Base-by-base conservation (phyloP, 2,113 vertebrate species). In the Cyanoderma ruficeps region DNA sequence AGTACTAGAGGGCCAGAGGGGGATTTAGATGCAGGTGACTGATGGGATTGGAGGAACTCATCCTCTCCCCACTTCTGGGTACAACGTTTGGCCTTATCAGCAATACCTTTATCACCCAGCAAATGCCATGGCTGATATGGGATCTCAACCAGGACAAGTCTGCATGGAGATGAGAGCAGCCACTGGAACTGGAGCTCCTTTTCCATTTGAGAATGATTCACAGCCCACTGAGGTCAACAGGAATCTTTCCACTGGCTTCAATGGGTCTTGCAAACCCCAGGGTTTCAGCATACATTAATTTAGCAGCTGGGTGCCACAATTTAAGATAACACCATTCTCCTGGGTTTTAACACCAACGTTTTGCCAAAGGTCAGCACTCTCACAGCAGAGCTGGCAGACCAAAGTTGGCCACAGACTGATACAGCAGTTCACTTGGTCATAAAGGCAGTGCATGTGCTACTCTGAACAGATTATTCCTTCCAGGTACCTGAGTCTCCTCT, bases 241-340 rank as follows among this genome's bases (percentile, higher is more conserved):
- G 60, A 96, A 87, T 91, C 81, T 84, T 93, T 84, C 71, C 77
- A 67, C 33, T 55, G 79, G 49, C 31, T 77, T 94, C 64, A 56
- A 28, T 35, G 53, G 63, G 77, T 44, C 80, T 86, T 90, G 83
- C 72, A 92, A 74, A 70, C n/a, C n/a, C 37, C n/a, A n/a, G 55
- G 59, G 31, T 86, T 89, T 87, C 7, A 2, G 35, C 46, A 33
- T 74, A 82, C 30, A 12, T 82, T 91, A 19, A 78, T 87, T 95
- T 68, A 87, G 64, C 77, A 78, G 52, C 39, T 84, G 77, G 23
- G 30, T 78, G 30, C 69, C 87, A 84, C 60, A 44, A 6, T 35
- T 83, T 59, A 24, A 33, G 47, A 81, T 84, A 94, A 78, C 11
- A 64, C 52, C 11, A 39, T 59, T 65, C 21, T 87, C 60, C 56